Conservation (phyloP, 92 coral and sea anemone genomes). For the Palythoa heliodiscus region DNA sequence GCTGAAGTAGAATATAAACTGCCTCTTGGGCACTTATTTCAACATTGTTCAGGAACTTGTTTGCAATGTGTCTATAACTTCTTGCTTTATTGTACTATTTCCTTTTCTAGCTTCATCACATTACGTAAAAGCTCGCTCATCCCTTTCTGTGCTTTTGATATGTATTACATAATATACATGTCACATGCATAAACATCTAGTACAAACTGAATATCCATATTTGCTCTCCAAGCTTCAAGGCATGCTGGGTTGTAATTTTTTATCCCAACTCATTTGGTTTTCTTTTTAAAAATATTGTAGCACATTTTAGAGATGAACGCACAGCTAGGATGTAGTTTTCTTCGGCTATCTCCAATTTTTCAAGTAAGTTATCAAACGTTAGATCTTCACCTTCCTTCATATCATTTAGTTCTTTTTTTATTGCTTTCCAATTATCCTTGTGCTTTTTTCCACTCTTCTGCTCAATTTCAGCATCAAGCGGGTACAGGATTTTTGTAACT, state of each 20-base stretch:
- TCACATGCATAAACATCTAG: conserved; percentile 54
- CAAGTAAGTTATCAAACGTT: background rate
- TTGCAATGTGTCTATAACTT: background rate
- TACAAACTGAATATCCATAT: background rate
- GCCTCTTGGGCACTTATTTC: conserved; percentile 30
- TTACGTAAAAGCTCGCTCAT: background rate
- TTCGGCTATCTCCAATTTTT: background rate
- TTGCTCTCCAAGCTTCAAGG: conserved; percentile 27
- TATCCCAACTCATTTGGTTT: background rate
- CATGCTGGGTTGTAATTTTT: background rate
- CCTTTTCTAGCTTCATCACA: background rate
- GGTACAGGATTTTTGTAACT: conserved; percentile 51
- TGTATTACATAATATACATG: conserved; percentile 9
- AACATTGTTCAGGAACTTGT: conserved; percentile 18
- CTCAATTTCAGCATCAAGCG: conserved; percentile 24
- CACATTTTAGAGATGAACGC: background rate
- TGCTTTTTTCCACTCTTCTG: background rate
- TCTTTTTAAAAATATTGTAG: background rate
- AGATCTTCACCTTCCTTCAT: background rate
- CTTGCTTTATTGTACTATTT: conserved; percentile 2
- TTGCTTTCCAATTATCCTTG: background rate
- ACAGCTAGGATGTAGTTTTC: background rate
- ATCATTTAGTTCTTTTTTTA: background rate
- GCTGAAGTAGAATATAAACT: conserved; percentile 61
- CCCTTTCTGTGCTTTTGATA: conserved; percentile 24